phyloP scores from a whole-genome alignment of 1,140 invertebrate species.

The Paralvinella palmiformis region DNA sequence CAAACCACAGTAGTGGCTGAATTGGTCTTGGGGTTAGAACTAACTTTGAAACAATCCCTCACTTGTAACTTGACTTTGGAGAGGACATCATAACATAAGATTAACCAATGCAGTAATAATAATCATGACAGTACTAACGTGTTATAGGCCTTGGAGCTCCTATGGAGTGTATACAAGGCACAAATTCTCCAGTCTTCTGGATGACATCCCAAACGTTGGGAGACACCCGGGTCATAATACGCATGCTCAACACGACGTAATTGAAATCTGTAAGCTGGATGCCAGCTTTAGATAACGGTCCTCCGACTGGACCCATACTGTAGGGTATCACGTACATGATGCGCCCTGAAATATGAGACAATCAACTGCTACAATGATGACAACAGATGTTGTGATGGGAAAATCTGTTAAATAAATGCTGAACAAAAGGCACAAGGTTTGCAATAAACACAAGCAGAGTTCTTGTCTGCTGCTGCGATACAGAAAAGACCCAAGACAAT shows the following conservation, averaged over 20 bases:
- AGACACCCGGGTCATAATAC: constrained; percentile 96
- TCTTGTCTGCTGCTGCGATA: no score
- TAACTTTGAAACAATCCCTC: no score
- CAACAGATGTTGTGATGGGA: neutral
- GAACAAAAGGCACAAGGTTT: no score
- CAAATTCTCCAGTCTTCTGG: constrained; percentile 48
- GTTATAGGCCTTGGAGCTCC: constrained; percentile 55
- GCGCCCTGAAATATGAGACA: constrained; percentile 48
- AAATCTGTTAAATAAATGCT: no score
- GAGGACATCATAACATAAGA: no score
- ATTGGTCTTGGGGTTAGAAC: no score
- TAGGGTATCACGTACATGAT: constrained; percentile 99
- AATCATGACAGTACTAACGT: constrained; percentile 25
- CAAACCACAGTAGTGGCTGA: no score
- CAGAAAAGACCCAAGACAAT: no score
- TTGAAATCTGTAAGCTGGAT: constrained; percentile 94
- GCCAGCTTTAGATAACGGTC: constrained; percentile 92
- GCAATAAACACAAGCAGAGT: no score
- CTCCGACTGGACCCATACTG: constrained; percentile 96
- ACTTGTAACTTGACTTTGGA: no score
- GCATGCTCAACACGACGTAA: constrained; percentile 96
- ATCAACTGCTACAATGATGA: neutral
- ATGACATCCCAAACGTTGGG: constrained; percentile 55
- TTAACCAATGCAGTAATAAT: no score
- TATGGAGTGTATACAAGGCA: constrained; percentile 88